Evolutionary conservation across 2,797 vertebrate species (phyloP).

Genomic region (Pyrocephalus nanus): DNA sequence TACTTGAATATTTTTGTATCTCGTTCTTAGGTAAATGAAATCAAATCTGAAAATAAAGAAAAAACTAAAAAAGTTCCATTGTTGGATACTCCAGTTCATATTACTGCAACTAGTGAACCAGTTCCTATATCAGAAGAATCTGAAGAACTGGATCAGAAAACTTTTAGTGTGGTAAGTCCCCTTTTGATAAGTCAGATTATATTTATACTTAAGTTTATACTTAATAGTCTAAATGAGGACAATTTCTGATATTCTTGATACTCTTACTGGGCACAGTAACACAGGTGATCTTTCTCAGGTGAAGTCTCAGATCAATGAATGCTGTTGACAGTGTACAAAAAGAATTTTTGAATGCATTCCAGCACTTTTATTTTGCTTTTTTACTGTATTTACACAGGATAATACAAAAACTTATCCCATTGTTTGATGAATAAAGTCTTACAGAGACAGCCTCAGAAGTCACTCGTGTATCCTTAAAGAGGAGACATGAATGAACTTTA

Average conservation of each 20-base stretch:
- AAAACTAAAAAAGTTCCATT: conserved; percentile 82
- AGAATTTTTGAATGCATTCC: background rate
- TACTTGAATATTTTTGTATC: background rate
- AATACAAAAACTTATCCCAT: background rate
- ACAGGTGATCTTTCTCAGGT: background rate
- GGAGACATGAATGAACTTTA: background rate
- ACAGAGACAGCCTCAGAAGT: background rate
- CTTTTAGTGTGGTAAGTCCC: conserved; percentile 93
- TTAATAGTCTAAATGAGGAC: background rate
- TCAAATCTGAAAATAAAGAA: conserved; percentile 86
- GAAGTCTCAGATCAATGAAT: background rate
- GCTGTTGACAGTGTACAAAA: background rate
- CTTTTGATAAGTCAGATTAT: background rate
- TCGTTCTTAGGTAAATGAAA: conserved; percentile 79
- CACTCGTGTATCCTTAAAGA: background rate
- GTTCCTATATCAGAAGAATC: conserved; percentile 90
- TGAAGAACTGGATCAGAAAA: conserved; percentile 97
- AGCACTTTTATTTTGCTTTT: background rate
- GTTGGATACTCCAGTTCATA: conserved; percentile 85
- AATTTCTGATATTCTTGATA: background rate
- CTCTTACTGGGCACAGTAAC: background rate
- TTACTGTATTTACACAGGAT: background rate
- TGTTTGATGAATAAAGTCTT: background rate
- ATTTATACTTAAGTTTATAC: background rate
- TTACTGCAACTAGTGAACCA: conserved; percentile 87